Evolutionary conservation across 2,113 vertebrate species (phyloP), one percentile per base, ranked within the genome.

Genomic region (Synchiropus splendidus): DNA sequence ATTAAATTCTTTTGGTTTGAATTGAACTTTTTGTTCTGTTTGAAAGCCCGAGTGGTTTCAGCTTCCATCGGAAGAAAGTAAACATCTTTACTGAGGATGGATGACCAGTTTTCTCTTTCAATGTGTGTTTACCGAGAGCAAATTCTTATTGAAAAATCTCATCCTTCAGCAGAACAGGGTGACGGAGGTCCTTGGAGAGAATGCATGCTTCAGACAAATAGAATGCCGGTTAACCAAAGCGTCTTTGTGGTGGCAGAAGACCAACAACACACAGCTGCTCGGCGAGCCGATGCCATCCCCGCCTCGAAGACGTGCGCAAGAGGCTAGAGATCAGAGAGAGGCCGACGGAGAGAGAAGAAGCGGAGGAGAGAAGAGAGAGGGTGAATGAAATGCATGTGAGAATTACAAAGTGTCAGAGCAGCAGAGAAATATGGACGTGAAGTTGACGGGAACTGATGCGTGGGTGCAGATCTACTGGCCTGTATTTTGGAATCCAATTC

Each of bases 171-270:
- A 16, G 51, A 51, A 31, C 48, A 36, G 12, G 55, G 65, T 54
- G 57, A 34, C 52, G 62, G 42, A 42, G 54, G 53, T 69, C 72
- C 67, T 43, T 57, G 55, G 49, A 65, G 70, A 74, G 62, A 74
- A 39, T 21, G 58, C 58, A 34, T 45, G 38, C 58, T 64, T 58
- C 79, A 78, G 75, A 76, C 65, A 81, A 81, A 81, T 54, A 67
- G 59, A 78, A 59, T 37, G 50, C 34, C 15, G 64, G 64, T 61
- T 39, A 39, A 51, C 61, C 51, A 51, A 44, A 66, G 54, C 36
- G 42, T 36, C 51, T 57, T 44, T 60, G 42, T 12, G 40, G 45
- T 67, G 64, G 58, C 55, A 59, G 45, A 50, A 38, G 37, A 58
- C 58, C 64, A 70, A 54, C 42, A 64, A 31, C 64, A 63, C 47